Percentiles rank a stretch among this genome's conserved stretches.
Evolutionary conservation across 1,140 invertebrate genomes (phyloP).

Genomic region (Penaeus indicus): DNA sequence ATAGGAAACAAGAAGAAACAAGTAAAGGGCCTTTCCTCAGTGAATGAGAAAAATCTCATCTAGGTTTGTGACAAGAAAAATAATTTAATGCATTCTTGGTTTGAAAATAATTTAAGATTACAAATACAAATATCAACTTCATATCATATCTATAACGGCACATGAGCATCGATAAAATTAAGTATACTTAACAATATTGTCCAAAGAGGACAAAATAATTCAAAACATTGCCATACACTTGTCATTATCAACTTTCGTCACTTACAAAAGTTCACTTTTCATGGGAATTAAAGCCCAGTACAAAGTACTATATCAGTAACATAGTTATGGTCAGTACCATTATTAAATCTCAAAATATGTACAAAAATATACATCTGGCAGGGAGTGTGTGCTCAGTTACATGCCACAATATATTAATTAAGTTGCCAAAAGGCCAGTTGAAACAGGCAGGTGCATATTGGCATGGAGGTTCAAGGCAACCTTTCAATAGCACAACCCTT

Average conservation of each 20-base stretch:
- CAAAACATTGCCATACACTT: constrained; percentile 51
- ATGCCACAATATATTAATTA: constrained; percentile 43
- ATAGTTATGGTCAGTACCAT: constrained; percentile 59
- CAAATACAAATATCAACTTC: constrained; percentile 57
- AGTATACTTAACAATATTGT: constrained; percentile 58
- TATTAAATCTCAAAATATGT: constrained; percentile 62
- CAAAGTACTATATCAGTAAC: constrained; percentile 56
- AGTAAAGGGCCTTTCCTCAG: constrained; percentile 24
- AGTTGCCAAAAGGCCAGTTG: constrained; percentile 33
- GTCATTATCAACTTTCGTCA: constrained; percentile 49
- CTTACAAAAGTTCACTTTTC: constrained; percentile 55
- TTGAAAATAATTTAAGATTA: constrained; percentile 45
- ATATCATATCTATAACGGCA: constrained; percentile 47
- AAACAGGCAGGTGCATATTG: constrained; percentile 35
- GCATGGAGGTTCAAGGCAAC: constrained; percentile 38
- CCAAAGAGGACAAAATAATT: constrained; percentile 48
- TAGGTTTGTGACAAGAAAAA: constrained; percentile 58
- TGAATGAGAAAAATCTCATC: constrained; percentile 52
- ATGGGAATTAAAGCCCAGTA: constrained; percentile 59
- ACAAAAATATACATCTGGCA: constrained; percentile 65
- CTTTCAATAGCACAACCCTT: constrained; percentile 15
- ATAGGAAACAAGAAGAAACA: constrained; percentile 49
- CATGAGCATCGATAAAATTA: constrained; percentile 63
- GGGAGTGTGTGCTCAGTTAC: constrained; percentile 60
- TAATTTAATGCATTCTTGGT: constrained; percentile 61